phyloP scores from a whole-genome alignment of 2,113 vertebrate species.

The Fregetta grallaria region DNA sequence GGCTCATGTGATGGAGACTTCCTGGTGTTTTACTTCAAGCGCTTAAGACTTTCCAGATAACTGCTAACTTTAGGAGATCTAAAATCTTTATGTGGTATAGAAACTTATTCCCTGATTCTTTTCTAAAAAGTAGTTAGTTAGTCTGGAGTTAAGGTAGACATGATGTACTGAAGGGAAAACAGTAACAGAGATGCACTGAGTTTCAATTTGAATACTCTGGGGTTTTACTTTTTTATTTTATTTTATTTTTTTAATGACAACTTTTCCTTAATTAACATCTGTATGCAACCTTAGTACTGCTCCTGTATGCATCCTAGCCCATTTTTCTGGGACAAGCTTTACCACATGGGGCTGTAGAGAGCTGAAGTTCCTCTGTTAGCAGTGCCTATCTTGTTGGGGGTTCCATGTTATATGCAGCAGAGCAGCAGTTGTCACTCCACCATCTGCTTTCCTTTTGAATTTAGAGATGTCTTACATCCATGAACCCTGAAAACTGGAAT shows the following conservation, averaged over 20 bases:
- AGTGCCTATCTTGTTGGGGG: not conserved
- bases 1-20: not conserved
- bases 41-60: not conserved
- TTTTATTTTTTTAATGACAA: not conserved
- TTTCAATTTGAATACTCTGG: not conserved
- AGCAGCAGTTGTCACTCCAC: not conserved
- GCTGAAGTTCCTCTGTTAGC: not conserved
- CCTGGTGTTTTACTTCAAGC: not conserved
- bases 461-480: not conserved
- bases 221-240: rapidly evolving
- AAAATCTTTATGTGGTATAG: not conserved
- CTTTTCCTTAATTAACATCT: not conserved
- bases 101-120: not conserved
- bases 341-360: rapidly evolving
- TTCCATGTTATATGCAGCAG: not conserved
- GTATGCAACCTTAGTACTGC: not conserved
- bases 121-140: not conserved
- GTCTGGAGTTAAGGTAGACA: not conserved
- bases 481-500: not conserved
- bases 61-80: not conserved
- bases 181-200: not conserved
- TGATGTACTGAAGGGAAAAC: not conserved
- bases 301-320: not conserved
- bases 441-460: not conserved
- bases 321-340: not conserved